Percentiles rank a stretch among this genome's conserved stretches.
phyloP scores from a whole-genome alignment of 2,113 vertebrate species.

The Micromys minutus region DNA sequence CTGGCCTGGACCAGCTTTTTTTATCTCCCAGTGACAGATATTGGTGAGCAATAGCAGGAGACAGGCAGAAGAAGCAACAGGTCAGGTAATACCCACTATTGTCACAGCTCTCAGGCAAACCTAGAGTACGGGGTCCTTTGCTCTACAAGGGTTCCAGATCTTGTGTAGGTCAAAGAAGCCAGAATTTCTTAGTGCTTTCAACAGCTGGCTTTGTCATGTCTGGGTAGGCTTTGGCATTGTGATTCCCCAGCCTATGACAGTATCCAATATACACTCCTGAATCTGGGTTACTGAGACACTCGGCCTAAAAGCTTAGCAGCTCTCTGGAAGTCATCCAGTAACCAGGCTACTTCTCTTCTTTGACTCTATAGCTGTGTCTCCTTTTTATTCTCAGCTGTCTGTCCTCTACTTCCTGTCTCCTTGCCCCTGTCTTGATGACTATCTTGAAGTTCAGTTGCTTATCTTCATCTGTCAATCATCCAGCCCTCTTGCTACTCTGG shows the following conservation, averaged over 20 bases:
- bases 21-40: background rate
- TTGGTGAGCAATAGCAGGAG: background rate
- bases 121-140: too few relatives aligned
- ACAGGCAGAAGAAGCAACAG: background rate
- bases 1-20: background rate
- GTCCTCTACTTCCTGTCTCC: background rate
- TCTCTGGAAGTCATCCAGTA: background rate
- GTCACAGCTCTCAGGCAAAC: background rate
- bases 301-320: background rate
- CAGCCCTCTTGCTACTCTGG: background rate
- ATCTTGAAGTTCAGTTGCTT: background rate
- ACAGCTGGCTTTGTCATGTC: background rate
- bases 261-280: background rate
- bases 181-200: background rate
- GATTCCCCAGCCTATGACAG: background rate
- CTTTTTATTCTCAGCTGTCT: background rate
- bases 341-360: background rate
- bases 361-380: background rate
- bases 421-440: background rate
- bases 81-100: rapidly evolving
- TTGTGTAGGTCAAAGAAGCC: background rate
- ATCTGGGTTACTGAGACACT: background rate
- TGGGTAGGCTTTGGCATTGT: background rate
- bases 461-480: background rate
- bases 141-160: background rate